Conservation (phyloP, 2,888 invertebrate genomes). For the Rhaphigaster nebulosa region DNA sequence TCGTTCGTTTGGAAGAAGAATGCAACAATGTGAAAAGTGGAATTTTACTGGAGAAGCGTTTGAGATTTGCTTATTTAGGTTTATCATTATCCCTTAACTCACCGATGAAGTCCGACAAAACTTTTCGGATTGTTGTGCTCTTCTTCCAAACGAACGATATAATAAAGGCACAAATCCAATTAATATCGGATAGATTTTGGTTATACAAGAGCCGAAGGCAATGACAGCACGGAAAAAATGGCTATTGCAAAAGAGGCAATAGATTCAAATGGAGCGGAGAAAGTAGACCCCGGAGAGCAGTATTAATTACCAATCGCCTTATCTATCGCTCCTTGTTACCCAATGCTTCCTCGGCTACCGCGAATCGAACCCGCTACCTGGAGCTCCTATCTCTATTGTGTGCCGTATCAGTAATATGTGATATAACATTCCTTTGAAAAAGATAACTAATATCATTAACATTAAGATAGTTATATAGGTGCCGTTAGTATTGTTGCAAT, state of each 20-base stretch:
- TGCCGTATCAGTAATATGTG: neutral
- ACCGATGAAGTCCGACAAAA: no score
- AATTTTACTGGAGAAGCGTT: no score
- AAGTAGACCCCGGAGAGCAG: neutral
- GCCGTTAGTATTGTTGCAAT: no score
- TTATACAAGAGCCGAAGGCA: neutral
- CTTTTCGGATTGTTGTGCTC: no score
- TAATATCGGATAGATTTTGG: neutral
- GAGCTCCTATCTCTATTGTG: neutral
- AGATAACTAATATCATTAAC: neutral
- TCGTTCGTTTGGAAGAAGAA: no score
- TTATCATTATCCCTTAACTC: no score
- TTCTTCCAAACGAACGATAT: no score
- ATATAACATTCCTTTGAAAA: neutral
- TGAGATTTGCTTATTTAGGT: no score
- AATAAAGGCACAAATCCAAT: neutral
- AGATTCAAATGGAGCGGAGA: neutral
- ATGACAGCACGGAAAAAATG: neutral
- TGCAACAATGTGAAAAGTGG: no score
- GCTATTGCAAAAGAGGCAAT: slow-evolving; percentile 1
- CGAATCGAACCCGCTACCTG: neutral
- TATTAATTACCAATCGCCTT: slow-evolving; percentile 27
- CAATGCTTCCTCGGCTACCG: neutral
- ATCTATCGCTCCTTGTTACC: neutral
- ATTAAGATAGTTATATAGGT: neutral